These are phyloP conservation scores for Xylota segnis DNA, from an alignment of 2,888 invertebrate genomes.

Conservation along the genomic window DNA sequence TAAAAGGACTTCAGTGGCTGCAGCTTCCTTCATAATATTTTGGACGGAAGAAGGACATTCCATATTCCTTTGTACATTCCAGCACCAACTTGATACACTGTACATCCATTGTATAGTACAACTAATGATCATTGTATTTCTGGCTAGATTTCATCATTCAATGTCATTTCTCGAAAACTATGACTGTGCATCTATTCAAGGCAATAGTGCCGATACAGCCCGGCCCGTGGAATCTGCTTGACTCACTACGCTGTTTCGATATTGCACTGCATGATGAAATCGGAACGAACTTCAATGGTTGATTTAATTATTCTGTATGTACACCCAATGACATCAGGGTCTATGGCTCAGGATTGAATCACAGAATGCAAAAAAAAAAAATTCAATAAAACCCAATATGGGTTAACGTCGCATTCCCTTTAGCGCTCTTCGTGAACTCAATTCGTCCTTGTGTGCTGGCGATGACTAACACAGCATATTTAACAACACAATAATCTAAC, in stretches of 20 bases:
- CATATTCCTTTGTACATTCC: too few species aligned
- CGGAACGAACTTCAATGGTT: conserved; percentile 19
- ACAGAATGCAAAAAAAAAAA: background rate
- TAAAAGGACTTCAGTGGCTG: too few species aligned
- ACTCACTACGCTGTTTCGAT: conserved; percentile 1
- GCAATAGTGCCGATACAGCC: too few species aligned
- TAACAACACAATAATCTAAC: background rate
- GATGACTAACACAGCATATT: conserved; percentile 1
- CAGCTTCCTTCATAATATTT: too few species aligned
- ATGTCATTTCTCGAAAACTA: too few species aligned
- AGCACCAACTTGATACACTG: too few species aligned
- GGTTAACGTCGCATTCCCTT: background rate
- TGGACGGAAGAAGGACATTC: too few species aligned
- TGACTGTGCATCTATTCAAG: too few species aligned
- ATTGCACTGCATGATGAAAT: conserved; percentile 36
- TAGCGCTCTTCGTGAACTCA: background rate
- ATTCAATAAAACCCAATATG: background rate
- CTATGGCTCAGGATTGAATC: background rate
- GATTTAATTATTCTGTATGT: conserved; percentile 13
- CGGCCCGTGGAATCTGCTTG: background rate
- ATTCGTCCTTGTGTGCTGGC: background rate
- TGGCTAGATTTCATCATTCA: too few species aligned
- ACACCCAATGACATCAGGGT: conserved; percentile 26
- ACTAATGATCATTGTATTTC: too few species aligned
- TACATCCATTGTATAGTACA: too few species aligned